Base-by-base conservation (phyloP, 2,113 vertebrate genomes). In the Amblyopsis rosae region DNA sequence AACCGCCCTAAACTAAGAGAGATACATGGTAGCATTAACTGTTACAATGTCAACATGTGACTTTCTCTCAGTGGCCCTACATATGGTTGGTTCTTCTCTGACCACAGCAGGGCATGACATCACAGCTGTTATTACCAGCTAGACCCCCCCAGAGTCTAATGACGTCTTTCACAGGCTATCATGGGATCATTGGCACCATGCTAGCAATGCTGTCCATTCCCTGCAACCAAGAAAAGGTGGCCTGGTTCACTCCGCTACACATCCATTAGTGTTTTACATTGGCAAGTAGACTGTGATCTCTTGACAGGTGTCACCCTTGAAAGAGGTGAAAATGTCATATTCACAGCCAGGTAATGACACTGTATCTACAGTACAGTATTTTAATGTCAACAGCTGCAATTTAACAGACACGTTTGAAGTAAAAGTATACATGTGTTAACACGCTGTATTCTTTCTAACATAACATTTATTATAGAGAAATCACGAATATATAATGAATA, bases 111-210 rank as follows among this genome's bases (percentile, higher is more conserved):
- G 9, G n/a, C 54, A 19, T 7, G 5, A 41, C 35, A 41, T 70
- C 57, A 41, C 74, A 80, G 70, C 70, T 77, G 82, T 64, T 83
- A 83, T 85, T 82, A 69, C 65, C 73, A 54, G 16, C 49, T 3
- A 48, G 69, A 65, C 59, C 70, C 17, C 35, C 73, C 67, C 54
- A 62, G 19, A 9, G 46, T 61, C 48, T 11, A 32, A 53, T 73
- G 66, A 62, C 55, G 33, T 73, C 80, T 60, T 64, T 35, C 59
- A 26, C 63, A 63, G 32, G 56, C 63, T 64, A 60, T 33, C 51
- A 8, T 63, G 12, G 63, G 77, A 47, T 67, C 58, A 73, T 70
- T 53, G 57, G 33, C 59, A 33, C 57, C 55, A 51, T 59, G 71
- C 63, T 67, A 51, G 61, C 17, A 72, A 80, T 56, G 68, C 45